Percentiles rank a stretch among this genome's conserved stretches.
These are phyloP conservation scores for Apaloderma vittatum DNA, from an alignment of 2,113 vertebrate species.

Conservation along the genomic window DNA sequence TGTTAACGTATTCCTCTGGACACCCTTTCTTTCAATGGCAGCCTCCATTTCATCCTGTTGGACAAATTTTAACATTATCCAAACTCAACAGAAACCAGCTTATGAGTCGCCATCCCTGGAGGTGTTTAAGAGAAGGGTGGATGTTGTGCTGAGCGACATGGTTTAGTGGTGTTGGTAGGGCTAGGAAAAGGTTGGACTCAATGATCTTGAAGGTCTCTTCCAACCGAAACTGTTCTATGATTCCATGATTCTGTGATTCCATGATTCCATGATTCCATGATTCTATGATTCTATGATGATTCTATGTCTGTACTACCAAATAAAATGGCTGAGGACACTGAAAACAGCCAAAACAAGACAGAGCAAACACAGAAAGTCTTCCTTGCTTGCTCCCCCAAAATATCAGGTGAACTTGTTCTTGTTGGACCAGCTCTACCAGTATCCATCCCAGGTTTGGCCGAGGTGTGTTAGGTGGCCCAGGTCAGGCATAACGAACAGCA, in stretches of 20 bases:
- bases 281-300: no score
- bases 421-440: neutral
- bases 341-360: neutral
- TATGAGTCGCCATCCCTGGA: no score
- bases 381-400: neutral
- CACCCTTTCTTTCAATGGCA: neutral
- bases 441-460: neutral
- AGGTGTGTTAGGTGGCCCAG: neutral
- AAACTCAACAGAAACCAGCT: neutral
- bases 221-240: no score
- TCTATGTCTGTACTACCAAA: rapidly evolving
- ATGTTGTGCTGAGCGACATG: no score
- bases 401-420: no score
- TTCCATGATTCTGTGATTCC: no score
- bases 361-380: neutral
- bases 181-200: no score
- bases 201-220: no score
- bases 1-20: neutral
- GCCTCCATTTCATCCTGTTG: neutral
- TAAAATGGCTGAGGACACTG: neutral
- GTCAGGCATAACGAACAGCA: neutral
- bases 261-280: no score
- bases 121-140: no score
- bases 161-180: no score
- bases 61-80: neutral